Evolutionary conservation across 2,797 vertebrate genomes (phyloP), one percentile per base, ranked within the genome.

Genomic region (Melanotaenia boesemani): DNA sequence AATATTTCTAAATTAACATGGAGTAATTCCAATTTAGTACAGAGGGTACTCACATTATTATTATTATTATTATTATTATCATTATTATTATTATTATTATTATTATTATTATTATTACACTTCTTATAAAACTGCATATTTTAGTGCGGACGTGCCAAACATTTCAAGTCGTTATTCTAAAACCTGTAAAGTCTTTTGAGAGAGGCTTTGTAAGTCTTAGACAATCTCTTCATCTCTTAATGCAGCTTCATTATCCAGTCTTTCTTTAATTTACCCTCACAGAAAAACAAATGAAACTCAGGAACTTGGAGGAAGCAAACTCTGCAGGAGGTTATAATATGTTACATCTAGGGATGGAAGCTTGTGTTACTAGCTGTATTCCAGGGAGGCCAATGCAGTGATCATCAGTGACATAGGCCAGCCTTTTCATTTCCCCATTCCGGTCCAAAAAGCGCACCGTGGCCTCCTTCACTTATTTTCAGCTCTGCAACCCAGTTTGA

Each of bases 181-280:
- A 86, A 89, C 96, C 95, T 95, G 94, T 87, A 81, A 95, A 95
- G 95, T 97, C 96, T 97, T 97, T 97, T 95, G 91, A 83, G 88
- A 96, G 93, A 96, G 93, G 94, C 95, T 95, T 93, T 86, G 93
- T 82, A 95, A 96, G 96, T 98, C 96, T 97, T 96, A 96, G 97
- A 98, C 96, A 98, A 98, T 97, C 96, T 92, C 95, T 96, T 94
- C 94, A 93, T 95, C 96, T 96, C 94, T 95, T 95, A 94, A 95
- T 93, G 91, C 90, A 93, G 91, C 88, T 88, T 91, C 79, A 92
- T 94, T 86, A 81, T 87, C 80, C 75, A 82, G 81, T 85, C 74
- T 89, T 85, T 92, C 82, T 88, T 93, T 92, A 88, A 89, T 94
- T 93, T 84, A 93, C 88, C 94, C 94, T 89, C 93, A 95, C 92